Percentiles rank a stretch among this genome's conserved stretches.
These are phyloP conservation scores for Stichodactyla helianthus DNA, from an alignment of 64 coral and sea anemone genomes.

Conservation along the genomic window DNA sequence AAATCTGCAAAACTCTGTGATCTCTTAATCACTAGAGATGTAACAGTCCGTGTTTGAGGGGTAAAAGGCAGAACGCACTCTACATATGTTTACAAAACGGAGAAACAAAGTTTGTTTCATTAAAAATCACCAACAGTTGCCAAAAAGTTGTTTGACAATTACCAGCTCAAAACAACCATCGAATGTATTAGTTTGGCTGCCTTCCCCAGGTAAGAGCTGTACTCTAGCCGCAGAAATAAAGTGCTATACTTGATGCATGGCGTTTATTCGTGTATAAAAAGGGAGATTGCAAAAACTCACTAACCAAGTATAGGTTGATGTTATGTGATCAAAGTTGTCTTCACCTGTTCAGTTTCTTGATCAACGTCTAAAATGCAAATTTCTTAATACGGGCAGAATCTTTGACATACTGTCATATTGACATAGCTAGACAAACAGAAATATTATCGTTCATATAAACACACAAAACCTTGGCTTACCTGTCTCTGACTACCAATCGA, in stretches of 20 bases:
- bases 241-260: too few relatives aligned
- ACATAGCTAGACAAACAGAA: conserved; percentile 17
- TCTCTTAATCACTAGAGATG: neutral
- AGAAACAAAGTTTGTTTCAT: neutral
- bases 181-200: neutral
- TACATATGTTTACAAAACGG: neutral
- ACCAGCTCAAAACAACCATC: neutral
- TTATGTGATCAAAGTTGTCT: neutral
- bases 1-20: neutral
- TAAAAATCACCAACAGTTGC: neutral
- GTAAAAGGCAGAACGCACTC: neutral
- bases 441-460: conserved; percentile 15
- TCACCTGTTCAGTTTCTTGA: neutral
- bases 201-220: neutral
- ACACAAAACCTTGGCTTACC: conserved; percentile 2
- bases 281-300: neutral
- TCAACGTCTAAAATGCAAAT: conserved; percentile 12
- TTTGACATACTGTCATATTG: conserved; percentile 12
- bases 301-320: neutral
- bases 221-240: too few relatives aligned
- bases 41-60: neutral
- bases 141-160: neutral
- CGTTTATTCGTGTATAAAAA: neutral
- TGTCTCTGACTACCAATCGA: conserved; percentile 10
- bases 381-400: conserved; percentile 16